A percentile compares a stretch with the other conserved stretches of the same genome.
Conservation (phyloP, 92 coral and sea anemone genomes). For the Siderastrea siderea region DNA sequence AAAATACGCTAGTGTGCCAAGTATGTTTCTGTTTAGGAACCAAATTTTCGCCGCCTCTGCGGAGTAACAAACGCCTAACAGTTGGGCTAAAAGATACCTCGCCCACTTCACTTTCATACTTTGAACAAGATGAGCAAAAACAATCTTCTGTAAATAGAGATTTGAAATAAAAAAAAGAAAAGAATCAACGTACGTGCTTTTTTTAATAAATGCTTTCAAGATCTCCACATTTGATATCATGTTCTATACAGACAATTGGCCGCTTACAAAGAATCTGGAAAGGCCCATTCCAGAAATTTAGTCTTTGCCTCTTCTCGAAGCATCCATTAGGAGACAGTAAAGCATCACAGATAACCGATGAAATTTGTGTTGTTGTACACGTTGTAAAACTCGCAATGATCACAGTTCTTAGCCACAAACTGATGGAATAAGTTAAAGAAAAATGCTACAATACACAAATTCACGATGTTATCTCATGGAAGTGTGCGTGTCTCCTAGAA, state of each 20-base stretch:
- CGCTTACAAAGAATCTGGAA: neutral
- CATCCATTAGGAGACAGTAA: neutral
- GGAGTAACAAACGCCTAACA: too few species aligned
- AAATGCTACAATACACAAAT: too few species aligned
- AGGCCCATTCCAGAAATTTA: neutral
- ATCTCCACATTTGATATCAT: neutral
- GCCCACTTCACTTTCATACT: neutral
- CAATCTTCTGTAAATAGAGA: neutral
- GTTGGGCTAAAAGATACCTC: too few species aligned
- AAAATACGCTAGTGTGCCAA: too few species aligned
- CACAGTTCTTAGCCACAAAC: too few species aligned
- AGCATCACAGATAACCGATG: neutral
- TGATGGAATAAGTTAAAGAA: too few species aligned
- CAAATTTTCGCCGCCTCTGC: too few species aligned
- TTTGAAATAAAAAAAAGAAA: neutral
- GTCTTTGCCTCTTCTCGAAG: neutral
- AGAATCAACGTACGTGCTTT: neutral
- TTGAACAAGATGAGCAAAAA: neutral
- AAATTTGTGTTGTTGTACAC: neutral
- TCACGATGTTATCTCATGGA: too few species aligned
- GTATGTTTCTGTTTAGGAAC: too few species aligned
- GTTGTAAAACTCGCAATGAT: too few species aligned
- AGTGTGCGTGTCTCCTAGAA: too few species aligned
- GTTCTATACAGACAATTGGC: neutral
- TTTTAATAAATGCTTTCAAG: neutral